Conservation (phyloP, 2,888 invertebrate species). For the Lasioglossum calceatum region DNA sequence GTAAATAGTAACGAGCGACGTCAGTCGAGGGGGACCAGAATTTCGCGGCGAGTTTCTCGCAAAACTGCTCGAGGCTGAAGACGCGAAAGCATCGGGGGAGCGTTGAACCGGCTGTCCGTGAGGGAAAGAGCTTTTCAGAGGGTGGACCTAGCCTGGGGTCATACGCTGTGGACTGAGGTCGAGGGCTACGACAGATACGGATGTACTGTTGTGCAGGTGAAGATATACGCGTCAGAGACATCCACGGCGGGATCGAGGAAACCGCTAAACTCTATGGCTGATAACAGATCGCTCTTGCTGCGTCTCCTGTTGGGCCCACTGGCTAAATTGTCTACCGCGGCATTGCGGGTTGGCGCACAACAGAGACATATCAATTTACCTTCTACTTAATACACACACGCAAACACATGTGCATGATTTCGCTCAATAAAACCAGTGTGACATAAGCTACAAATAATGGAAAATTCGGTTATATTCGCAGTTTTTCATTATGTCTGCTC, state of each 20-base stretch:
- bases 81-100: neutral
- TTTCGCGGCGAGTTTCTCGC: conserved; percentile 23
- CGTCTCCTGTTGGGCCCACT: conserved; percentile 23
- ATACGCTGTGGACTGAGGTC: conserved; percentile 39
- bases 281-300: conserved; percentile 57
- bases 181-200: conserved; percentile 63
- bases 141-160: conserved; percentile 35
- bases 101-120: conserved; percentile 3
- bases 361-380: conserved; percentile 4
- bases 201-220: conserved; percentile 58
- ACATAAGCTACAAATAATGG: neutral
- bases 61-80: conserved; percentile 22
- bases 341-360: neutral
- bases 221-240: conserved; percentile 66
- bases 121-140: conserved; percentile 17
- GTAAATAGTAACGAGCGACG: conserved; percentile 29
- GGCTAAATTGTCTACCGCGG: conserved; percentile 33
- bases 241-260: conserved; percentile 61
- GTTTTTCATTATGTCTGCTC: neutral
- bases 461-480: neutral
- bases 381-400: neutral
- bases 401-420: neutral
- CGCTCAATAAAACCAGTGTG: neutral
- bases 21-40: conserved; percentile 10
- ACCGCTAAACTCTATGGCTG: conserved; percentile 51